Conservation (phyloP, 1,140 invertebrate genomes). For the Drosophila pachea region DNA sequence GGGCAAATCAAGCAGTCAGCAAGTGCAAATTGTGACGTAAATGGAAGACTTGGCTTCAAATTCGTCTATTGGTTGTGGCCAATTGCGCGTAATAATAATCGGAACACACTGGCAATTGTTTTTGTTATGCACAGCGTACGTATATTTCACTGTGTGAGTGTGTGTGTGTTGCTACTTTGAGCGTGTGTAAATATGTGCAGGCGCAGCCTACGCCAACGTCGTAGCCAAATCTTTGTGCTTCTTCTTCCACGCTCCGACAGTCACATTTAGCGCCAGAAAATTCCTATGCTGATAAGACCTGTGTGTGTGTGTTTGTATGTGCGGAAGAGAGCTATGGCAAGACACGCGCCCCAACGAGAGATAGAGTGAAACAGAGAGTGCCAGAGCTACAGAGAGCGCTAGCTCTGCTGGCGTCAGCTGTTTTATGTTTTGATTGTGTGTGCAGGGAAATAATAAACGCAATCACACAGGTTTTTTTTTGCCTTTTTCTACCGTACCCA, state of each 20-base stretch:
- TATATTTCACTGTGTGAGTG: constrained; percentile 2
- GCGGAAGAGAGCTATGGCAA: constrained; percentile 18
- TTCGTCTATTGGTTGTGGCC: constrained; percentile 1
- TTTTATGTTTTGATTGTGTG: constrained; percentile 71
- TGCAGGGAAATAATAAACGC: constrained; percentile 33
- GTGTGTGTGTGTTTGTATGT: not conserved
- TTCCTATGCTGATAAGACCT: constrained; percentile 62
- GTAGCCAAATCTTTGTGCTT: constrained; percentile 38
- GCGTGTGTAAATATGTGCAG: constrained; percentile 26
- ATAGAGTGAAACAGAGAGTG: not conserved
- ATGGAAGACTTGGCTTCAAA: constrained; percentile 7
- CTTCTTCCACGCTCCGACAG: constrained; percentile 35
- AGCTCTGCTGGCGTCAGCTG: constrained; percentile 56
- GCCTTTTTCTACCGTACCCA: constrained; percentile 6
- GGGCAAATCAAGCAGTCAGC: constrained; percentile 27
- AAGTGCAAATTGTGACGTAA: constrained; percentile 29
- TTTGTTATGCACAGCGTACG: constrained; percentile 34
- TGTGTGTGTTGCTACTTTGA: constrained; percentile 1
- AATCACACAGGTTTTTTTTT: constrained; percentile 53
- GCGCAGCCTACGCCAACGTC: constrained; percentile 20
- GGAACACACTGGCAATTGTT: constrained; percentile 26
- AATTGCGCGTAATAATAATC: constrained; percentile 17
- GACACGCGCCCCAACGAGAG: not conserved
- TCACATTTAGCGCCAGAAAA: constrained; percentile 38
- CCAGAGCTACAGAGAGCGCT: constrained; percentile 1